A percentile compares a stretch with the other conserved stretches of the same genome.
These are phyloP conservation scores for Microtus richardsoni DNA, from an alignment of 2,113 vertebrate species.

Conservation along the genomic window DNA sequence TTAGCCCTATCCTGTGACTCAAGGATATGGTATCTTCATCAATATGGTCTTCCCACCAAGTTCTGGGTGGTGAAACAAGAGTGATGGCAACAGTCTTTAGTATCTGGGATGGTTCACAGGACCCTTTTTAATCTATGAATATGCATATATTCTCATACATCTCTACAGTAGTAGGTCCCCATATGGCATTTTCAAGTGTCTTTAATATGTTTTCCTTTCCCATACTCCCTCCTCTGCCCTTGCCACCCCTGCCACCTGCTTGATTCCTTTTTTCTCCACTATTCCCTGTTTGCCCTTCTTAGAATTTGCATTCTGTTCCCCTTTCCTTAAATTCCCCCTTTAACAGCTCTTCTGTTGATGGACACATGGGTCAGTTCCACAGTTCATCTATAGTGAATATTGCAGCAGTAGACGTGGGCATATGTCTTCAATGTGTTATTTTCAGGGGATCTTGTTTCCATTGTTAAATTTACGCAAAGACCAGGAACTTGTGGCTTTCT, in stretches of 20 bases:
- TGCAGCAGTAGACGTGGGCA: background rate
- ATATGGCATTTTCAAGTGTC: background rate
- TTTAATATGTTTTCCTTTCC: background rate
- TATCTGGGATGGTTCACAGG: background rate
- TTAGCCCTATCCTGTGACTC: too few species aligned
- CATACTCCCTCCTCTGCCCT: background rate
- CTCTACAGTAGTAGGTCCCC: background rate
- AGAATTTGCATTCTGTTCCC: background rate
- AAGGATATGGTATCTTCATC: background rate
- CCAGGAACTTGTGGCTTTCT: background rate
- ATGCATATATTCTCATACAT: background rate
- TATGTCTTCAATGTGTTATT: background rate
- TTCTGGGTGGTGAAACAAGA: background rate
- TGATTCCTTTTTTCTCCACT: background rate
- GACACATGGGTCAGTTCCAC: background rate
- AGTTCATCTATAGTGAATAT: background rate
- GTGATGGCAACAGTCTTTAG: background rate
- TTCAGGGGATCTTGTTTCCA: background rate
- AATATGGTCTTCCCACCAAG: background rate
- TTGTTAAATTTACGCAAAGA: too few species aligned
- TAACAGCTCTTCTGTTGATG: background rate
- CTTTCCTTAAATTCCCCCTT: background rate
- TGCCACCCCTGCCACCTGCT: too few species aligned
- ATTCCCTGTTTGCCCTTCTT: background rate
- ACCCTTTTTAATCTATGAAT: background rate